These are phyloP conservation scores for Bombylius discolor DNA, from an alignment of 2,888 invertebrate genomes.

Conservation along the genomic window DNA sequence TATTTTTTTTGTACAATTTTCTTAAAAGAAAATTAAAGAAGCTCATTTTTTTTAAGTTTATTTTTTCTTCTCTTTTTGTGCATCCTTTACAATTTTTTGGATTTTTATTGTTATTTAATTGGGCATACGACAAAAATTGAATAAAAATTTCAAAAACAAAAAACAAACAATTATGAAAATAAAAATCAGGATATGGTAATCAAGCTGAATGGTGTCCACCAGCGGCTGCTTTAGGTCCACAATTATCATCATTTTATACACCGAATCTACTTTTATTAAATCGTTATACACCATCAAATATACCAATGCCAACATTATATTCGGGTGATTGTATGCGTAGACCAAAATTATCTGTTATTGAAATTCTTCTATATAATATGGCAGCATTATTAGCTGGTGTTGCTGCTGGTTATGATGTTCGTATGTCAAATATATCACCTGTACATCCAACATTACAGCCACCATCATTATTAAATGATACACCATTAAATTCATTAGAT, in stretches of 20 bases:
- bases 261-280: constrained; percentile 34
- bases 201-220: constrained; percentile 33
- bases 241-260: constrained; percentile 29
- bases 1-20: too few relatives aligned
- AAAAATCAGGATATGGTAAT: constrained; percentile 22
- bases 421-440: constrained; percentile 74
- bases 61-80: too few relatives aligned
- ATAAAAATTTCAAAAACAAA: neutral
- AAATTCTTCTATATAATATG: constrained; percentile 67
- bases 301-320: constrained; percentile 71
- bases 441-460: constrained; percentile 69
- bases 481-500: constrained; percentile 20
- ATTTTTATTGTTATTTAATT: too few relatives aligned
- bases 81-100: too few relatives aligned
- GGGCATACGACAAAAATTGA: too few relatives aligned
- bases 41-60: too few relatives aligned
- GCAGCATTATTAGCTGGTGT: constrained; percentile 83
- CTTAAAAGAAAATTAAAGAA: too few relatives aligned
- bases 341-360: constrained; percentile 34
- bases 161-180: neutral
- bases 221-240: constrained; percentile 20
- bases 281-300: constrained; percentile 32
- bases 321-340: constrained; percentile 49
- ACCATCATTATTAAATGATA: constrained; percentile 40
- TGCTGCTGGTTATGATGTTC: constrained; percentile 83